Conservation (phyloP, 2,797 vertebrate genomes). For the Rhinichthys osculus region DNA sequence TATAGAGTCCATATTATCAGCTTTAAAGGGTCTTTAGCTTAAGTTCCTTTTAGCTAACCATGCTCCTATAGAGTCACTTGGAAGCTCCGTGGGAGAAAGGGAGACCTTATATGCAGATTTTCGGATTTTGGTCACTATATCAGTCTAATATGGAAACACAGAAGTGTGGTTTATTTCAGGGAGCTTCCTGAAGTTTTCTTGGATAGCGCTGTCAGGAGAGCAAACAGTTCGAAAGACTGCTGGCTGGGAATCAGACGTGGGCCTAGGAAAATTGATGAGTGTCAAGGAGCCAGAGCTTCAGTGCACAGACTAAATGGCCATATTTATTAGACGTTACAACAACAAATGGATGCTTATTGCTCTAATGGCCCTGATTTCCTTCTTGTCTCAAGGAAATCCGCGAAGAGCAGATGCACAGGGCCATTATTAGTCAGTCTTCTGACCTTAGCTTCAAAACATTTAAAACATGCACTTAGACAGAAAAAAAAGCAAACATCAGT, state of each 20-base stretch:
- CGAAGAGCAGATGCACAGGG: constrained; percentile 54
- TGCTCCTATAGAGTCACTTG: background rate
- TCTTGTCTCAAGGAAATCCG: constrained; percentile 38
- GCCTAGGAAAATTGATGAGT: constrained; percentile 59
- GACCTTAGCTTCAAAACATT: constrained; percentile 18
- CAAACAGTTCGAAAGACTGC: constrained; percentile 59
- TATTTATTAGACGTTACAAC: constrained; percentile 65
- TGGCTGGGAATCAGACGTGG: constrained; percentile 60
- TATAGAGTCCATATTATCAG: constrained; percentile 74
- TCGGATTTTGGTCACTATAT: constrained; percentile 4
- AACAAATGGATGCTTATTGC: constrained; percentile 57
- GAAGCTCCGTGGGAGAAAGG: background rate
- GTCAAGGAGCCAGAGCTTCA: constrained; percentile 34
- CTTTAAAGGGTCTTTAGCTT: constrained; percentile 73
- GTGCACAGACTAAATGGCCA: constrained; percentile 54
- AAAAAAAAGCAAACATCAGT: constrained; percentile 15
- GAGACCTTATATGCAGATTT: background rate
- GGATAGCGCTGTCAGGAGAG: constrained; percentile 55
- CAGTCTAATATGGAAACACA: background rate
- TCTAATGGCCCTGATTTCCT: constrained; percentile 61
- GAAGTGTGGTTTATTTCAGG: constrained; percentile 56
- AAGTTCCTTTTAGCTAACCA: background rate
- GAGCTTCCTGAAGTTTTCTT: constrained; percentile 51
- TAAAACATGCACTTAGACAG: constrained; percentile 8
- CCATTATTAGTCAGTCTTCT: constrained; percentile 55